A percentile compares a stretch with the other conserved stretches of the same genome.
Conservation (phyloP, 2,888 invertebrate species). For the Caradrina kadenii region DNA sequence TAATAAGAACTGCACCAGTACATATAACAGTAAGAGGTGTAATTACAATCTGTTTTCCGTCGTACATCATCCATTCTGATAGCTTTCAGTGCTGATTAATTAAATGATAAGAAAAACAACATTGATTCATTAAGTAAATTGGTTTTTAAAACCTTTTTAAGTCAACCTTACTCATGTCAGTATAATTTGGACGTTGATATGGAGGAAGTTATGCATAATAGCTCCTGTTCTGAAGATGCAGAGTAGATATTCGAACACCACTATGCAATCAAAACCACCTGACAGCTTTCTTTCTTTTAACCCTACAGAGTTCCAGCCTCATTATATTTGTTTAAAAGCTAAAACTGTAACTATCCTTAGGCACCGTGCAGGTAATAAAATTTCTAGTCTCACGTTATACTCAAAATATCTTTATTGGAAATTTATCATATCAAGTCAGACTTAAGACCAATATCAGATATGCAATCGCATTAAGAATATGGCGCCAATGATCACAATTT, state of each 20-base stretch:
- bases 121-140: conserved; percentile 77
- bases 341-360: neutral
- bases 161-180: conserved; percentile 67
- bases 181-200: conserved; percentile 35
- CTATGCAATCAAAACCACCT: neutral
- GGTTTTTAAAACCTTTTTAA: conserved; percentile 67
- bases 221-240: neutral
- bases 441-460: conserved; percentile 1
- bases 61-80: conserved; percentile 74
- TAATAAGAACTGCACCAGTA: conserved; percentile 21
- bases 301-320: neutral
- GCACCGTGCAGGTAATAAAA: neutral
- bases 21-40: conserved; percentile 60
- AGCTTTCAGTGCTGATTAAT: conserved; percentile 81
- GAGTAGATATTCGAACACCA: neutral
- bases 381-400: neutral
- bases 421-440: neutral
- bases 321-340: neutral
- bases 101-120: conserved; percentile 78
- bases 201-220: conserved; percentile 24
- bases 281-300: neutral
- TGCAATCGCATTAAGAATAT: conserved; percentile 1
- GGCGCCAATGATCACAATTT: conserved; percentile 34
- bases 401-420: neutral
- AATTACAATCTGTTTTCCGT: conserved; percentile 78